A percentile compares a stretch with the other conserved stretches of the same genome.
Evolutionary conservation across 2,888 invertebrate genomes (phyloP).

Genomic region (Pollenia angustigena): DNA sequence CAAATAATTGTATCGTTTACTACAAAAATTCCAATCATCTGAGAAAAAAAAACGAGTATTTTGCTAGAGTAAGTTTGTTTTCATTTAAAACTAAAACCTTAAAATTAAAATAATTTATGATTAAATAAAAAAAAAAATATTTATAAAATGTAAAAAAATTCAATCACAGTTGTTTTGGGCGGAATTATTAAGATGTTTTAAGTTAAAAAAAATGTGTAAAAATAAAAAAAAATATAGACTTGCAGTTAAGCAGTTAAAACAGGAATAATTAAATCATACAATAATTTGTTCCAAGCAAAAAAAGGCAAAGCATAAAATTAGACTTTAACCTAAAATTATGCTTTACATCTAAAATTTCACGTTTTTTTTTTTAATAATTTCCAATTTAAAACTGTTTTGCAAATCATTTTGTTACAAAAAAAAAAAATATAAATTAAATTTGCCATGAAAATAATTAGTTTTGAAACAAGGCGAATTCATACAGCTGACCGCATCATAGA

Average conservation of each 20-base stretch:
- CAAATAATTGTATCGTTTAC: conserved; percentile 36
- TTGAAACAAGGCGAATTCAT: no score
- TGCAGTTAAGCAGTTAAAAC: conserved; percentile 13
- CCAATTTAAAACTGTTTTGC: background rate
- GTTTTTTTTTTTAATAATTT: background rate
- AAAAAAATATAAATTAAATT: background rate
- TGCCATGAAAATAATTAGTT: conserved; percentile 26
- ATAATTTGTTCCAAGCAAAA: no score
- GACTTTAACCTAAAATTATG: background rate
- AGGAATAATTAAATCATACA: no score
- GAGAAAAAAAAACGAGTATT: conserved; percentile 61
- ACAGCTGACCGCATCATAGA: no score
- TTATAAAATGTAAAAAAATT: conserved; percentile 75
- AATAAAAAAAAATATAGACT: conserved; percentile 51
- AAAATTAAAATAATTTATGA: conserved; percentile 68
- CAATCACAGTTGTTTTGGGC: conserved; percentile 83
- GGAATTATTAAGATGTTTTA: conserved; percentile 79
- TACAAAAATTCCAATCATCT: conserved; percentile 38
- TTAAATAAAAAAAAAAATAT: conserved; percentile 71
- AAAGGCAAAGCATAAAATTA: background rate
- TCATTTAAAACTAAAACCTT: conserved; percentile 59
- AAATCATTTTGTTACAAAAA: background rate
- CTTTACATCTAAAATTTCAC: background rate
- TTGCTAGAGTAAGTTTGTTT: conserved; percentile 68
- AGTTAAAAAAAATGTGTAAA: conserved; percentile 49